phyloP scores from a whole-genome alignment of 2,888 invertebrate species.

The Malacosoma neustria region DNA sequence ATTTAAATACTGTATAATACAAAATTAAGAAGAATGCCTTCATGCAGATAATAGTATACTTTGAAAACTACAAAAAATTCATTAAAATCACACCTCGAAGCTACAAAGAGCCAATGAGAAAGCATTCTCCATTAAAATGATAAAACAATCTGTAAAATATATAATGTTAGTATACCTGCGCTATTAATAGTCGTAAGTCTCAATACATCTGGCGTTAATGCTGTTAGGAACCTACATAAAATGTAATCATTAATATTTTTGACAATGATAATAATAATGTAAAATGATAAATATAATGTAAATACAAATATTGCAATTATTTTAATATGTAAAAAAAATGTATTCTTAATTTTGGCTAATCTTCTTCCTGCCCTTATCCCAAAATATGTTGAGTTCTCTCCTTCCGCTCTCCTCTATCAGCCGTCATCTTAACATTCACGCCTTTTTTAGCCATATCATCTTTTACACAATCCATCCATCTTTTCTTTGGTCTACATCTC shows the following conservation, averaged over 20 bases:
- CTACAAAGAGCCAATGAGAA: slow-evolving; percentile 46
- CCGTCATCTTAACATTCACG: too few relatives aligned
- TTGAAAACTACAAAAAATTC: slow-evolving; percentile 10
- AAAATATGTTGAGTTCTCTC: too few relatives aligned
- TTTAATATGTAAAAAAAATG: too few relatives aligned
- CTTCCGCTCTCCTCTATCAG: too few relatives aligned
- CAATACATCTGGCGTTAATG: slow-evolving; percentile 72
- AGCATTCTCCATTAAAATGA: slow-evolving; percentile 62
- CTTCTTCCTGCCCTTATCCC: too few relatives aligned
- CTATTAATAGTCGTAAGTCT: slow-evolving; percentile 72
- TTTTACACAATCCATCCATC: too few relatives aligned
- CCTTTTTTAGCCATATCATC: too few relatives aligned
- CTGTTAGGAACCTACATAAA: slow-evolving; percentile 71
- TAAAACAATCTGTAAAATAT: slow-evolving; percentile 21
- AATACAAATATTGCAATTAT: too few relatives aligned
- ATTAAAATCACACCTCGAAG: slow-evolving; percentile 20
- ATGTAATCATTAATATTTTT: slow-evolving; percentile 19
- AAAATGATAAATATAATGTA: too few relatives aligned
- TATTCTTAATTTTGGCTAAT: too few relatives aligned
- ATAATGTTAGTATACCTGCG: slow-evolving; percentile 56
- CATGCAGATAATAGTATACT: slow-evolving; percentile 9
- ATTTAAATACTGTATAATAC: slow-evolving; percentile 10
- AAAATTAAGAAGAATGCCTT: slow-evolving; percentile 62
- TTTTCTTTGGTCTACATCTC: too few relatives aligned
- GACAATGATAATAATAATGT: slow-evolving; percentile 8